Evolutionary conservation across 2,888 invertebrate species (phyloP), one percentile per base, ranked within the genome.

Genomic region (Caradrina clavipalpis): DNA sequence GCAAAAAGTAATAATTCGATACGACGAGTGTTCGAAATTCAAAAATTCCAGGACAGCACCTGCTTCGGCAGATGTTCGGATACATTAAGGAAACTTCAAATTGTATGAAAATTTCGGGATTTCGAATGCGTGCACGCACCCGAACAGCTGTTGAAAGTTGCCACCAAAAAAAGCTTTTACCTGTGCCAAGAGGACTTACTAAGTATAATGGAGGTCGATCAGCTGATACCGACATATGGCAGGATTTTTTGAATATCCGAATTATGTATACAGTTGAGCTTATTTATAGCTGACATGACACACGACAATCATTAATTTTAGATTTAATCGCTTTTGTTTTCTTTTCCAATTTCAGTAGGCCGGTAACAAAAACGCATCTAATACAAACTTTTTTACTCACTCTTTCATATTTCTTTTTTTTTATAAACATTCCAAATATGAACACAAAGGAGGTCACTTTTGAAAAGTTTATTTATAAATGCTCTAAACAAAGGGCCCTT

Each of bases 51-150:
- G 71, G 68, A 49, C 61, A 83, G 84, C 95, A 95, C 94, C 95
- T 95, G 95, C 94, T 80, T 69, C 57, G 72, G 92, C 95, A 95
- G 95, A 93, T 95, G 95, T 90, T 89, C 76, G 73, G 82, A 82
- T 82, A 85, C 85, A 90, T 90, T 88, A 89, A 90, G 86, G 83
- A 88, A 89, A 87, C 80, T 76, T 78, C 75, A 83, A 86, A 84
- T 84, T 86, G 87, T 87, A 89, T 90, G 76, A 87, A 89, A 91
- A 87, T 89, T 93, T 91, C 72, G 88, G 90, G 89, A 90, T 91
- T 90, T 78, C 80, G 87, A 90, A 92, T 89, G 87, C 88, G 90
- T 90, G 91, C 91, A 86, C 86, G 84, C 84, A 86, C 86, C 76
- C 26, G 74, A 91, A 91, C 95, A 95, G 93, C 94, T 95, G 95